Evolutionary conservation across 2,113 vertebrate genomes (phyloP).

Genomic region (Dolichallabes microphthalmus): DNA sequence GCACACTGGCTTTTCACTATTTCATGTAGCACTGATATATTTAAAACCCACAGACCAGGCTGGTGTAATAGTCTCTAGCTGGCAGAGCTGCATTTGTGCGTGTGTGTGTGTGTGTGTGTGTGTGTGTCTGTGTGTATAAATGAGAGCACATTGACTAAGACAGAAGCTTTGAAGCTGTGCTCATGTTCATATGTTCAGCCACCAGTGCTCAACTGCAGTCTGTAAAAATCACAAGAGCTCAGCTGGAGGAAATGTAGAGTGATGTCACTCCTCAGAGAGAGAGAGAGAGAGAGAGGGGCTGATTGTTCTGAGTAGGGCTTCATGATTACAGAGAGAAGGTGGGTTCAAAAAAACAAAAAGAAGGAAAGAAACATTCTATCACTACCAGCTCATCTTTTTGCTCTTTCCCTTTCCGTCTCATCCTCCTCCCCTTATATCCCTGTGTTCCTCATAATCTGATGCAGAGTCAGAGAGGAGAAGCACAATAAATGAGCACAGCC

Average conservation of each 20-base stretch:
- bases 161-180: slow-evolving; percentile 21
- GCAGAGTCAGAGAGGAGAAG: slow-evolving; percentile 2
- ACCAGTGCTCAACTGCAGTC: slow-evolving; percentile 11
- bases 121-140: too few species aligned
- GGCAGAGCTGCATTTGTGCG: neutral
- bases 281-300: neutral
- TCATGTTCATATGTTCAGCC: neutral
- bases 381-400: slow-evolving; percentile 28
- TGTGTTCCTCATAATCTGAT: slow-evolving; percentile 1
- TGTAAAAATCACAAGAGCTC: slow-evolving; percentile 20
- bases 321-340: slow-evolving; percentile 48
- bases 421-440: slow-evolving; percentile 11
- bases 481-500: slow-evolving; percentile 34
- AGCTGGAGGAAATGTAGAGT: slow-evolving; percentile 44
- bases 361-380: slow-evolving; percentile 29
- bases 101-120: neutral
- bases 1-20: neutral
- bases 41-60: neutral
- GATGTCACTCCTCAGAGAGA: slow-evolving; percentile 44
- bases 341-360: slow-evolving; percentile 27
- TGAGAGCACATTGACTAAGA: neutral
- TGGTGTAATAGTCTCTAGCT: slow-evolving; percentile 8
- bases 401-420: slow-evolving; percentile 37
- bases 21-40: slow-evolving; percentile 29
- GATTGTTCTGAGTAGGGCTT: slow-evolving; percentile 42